phyloP scores from a whole-genome alignment of 2,113 vertebrate species.

The Fregata magnificens region DNA sequence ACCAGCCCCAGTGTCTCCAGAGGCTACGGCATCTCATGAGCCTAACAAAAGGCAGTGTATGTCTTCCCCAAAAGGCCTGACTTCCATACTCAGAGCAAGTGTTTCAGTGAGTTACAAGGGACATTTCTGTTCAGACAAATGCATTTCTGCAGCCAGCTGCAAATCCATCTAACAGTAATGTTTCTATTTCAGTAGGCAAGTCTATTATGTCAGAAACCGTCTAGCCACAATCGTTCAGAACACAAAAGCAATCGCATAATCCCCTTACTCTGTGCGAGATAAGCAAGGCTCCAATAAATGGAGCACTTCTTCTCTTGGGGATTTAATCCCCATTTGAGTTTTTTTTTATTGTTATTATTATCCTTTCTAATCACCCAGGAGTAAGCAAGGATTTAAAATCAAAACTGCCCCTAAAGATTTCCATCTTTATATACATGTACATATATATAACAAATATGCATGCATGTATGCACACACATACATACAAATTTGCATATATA shows the following conservation, averaged over 20 bases:
- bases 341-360: slow-evolving; percentile 38
- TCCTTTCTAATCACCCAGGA: slow-evolving; percentile 57
- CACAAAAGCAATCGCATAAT: slow-evolving; percentile 69
- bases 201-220: slow-evolving; percentile 66
- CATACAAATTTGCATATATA: not conserved
- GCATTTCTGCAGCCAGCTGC: slow-evolving; percentile 53
- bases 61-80: slow-evolving; percentile 30
- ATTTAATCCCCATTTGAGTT: slow-evolving; percentile 56
- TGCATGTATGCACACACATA: not conserved
- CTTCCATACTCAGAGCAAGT: not conserved
- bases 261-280: slow-evolving; percentile 50
- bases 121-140: slow-evolving; percentile 48
- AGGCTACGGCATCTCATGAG: not conserved
- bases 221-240: slow-evolving; percentile 59
- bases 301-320: slow-evolving; percentile 60
- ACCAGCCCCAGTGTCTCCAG: not conserved
- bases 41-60: slow-evolving; percentile 35
- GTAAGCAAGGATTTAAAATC: slow-evolving; percentile 51
- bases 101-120: slow-evolving; percentile 61
- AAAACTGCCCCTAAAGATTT: slow-evolving; percentile 18
- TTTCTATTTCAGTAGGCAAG: slow-evolving; percentile 68
- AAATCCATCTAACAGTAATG: slow-evolving; percentile 42
- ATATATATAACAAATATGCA: not conserved
- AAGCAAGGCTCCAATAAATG: slow-evolving; percentile 65
- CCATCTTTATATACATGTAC: not conserved